Percentiles rank a stretch among this genome's conserved stretches.
These are phyloP conservation scores for Apodemia hepburni DNA, from an alignment of 2,888 invertebrate species.

Conservation along the genomic window DNA sequence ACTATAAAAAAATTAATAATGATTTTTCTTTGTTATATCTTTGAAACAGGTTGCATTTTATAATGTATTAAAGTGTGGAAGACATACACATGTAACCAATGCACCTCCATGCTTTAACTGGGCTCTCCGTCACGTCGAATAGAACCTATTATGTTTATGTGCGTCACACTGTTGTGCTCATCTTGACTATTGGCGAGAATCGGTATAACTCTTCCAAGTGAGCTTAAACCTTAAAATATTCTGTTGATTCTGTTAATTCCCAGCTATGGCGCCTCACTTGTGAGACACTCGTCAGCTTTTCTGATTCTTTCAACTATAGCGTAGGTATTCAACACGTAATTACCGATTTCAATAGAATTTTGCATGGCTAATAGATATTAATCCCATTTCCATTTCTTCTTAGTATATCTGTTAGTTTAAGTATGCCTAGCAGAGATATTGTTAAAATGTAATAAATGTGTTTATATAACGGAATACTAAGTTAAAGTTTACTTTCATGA, in stretches of 20 bases:
- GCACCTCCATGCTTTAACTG: slow-evolving; percentile 48
- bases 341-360: slow-evolving; percentile 1
- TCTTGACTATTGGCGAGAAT: slow-evolving; percentile 63
- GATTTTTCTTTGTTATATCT: not conserved
- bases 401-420: not conserved
- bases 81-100: slow-evolving; percentile 30
- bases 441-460: not conserved
- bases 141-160: slow-evolving; percentile 76
- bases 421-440: slow-evolving; percentile 4
- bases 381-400: slow-evolving; percentile 6
- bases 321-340: slow-evolving; percentile 19
- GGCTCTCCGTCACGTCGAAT: slow-evolving; percentile 63
- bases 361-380: slow-evolving; percentile 10
- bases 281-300: slow-evolving; percentile 70
- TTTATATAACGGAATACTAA: not conserved
- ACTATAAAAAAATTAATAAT: not conserved
- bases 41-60: not conserved
- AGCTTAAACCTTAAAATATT: slow-evolving; percentile 56
- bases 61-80: slow-evolving; percentile 29
- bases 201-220: slow-evolving; percentile 66
- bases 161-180: slow-evolving; percentile 78
- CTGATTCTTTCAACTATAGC: slow-evolving; percentile 30
- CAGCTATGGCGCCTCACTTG: slow-evolving; percentile 77
- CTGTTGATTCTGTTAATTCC: slow-evolving; percentile 48
- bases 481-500: not conserved